phyloP scores from a whole-genome alignment of 2,888 invertebrate species.

The Stenotaenia linearis region DNA sequence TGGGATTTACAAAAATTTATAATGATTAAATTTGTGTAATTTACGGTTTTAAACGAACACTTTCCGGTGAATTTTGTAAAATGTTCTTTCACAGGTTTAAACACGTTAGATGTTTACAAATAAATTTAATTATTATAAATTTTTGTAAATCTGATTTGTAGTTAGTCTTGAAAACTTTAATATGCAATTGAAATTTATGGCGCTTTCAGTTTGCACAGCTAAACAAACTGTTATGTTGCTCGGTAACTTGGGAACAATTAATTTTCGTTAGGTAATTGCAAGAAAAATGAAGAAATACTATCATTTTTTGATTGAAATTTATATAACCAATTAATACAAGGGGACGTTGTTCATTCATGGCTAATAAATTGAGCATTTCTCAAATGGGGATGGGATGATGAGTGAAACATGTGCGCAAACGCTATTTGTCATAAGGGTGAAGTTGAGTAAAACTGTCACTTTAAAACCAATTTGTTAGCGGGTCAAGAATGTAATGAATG shows the following conservation, averaged over 20 bases:
- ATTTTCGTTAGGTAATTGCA: not conserved
- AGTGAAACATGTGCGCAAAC: not conserved
- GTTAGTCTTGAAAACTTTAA: too few species aligned
- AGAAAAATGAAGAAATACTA: too few species aligned
- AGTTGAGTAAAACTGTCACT: not conserved
- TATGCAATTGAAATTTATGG: not conserved
- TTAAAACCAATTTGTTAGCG: not conserved
- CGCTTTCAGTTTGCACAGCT: not conserved
- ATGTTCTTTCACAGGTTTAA: too few species aligned
- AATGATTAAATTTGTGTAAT: too few species aligned
- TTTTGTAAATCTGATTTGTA: too few species aligned
- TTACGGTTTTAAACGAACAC: too few species aligned
- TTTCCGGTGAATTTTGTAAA: too few species aligned
- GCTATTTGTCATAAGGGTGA: not conserved
- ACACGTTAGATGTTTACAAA: too few species aligned
- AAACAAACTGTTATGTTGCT: not conserved
- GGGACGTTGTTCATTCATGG: not conserved
- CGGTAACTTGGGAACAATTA: not conserved
- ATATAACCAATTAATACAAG: not conserved
- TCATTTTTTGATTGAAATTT: too few species aligned
- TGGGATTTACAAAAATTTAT: too few species aligned
- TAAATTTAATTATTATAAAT: too few species aligned
- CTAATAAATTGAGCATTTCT: not conserved
- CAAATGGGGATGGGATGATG: not conserved
- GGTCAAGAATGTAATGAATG: not conserved